A percentile compares a stretch with the other conserved stretches of the same genome.
Conservation (phyloP, 2,888 invertebrate species). For the Mythimna lalbum region DNA sequence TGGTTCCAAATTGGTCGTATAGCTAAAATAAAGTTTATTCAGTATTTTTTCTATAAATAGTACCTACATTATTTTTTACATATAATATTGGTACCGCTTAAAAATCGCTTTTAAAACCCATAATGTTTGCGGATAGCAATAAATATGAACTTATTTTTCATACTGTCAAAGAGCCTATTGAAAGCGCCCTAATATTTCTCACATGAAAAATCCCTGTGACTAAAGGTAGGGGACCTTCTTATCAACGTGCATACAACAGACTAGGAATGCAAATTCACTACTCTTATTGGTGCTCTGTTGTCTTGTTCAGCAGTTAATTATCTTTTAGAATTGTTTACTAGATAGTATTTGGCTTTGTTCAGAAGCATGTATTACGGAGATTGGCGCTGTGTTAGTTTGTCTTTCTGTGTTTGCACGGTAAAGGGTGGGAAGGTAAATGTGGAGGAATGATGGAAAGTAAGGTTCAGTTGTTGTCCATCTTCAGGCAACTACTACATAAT, state of each 20-base stretch:
- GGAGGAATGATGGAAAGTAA: not conserved
- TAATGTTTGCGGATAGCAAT: too few relatives aligned
- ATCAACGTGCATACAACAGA: conserved; percentile 71
- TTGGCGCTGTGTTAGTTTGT: conserved; percentile 34
- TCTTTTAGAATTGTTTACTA: conserved; percentile 62
- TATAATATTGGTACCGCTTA: too few relatives aligned
- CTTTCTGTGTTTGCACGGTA: conserved; percentile 11
- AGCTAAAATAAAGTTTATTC: too few relatives aligned
- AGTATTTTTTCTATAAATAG: too few relatives aligned
- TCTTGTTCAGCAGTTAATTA: conserved; percentile 65
- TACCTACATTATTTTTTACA: too few relatives aligned
- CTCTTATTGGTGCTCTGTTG: conserved; percentile 65
- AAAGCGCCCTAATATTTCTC: not conserved
- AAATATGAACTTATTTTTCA: too few relatives aligned
- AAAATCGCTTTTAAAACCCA: too few relatives aligned
- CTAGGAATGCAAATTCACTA: conserved; percentile 70
- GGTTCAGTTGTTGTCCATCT: too few relatives aligned
- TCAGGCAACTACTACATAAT: too few relatives aligned
- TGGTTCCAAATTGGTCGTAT: too few relatives aligned
- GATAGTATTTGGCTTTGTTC: conserved; percentile 55
- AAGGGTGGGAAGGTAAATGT: not conserved
- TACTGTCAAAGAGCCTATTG: too few relatives aligned
- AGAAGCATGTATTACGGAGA: conserved; percentile 30
- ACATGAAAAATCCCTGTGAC: not conserved
- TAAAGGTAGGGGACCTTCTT: conserved; percentile 54